Base-by-base conservation (phyloP, 2,113 vertebrate species). In the Solea senegalensis region DNA sequence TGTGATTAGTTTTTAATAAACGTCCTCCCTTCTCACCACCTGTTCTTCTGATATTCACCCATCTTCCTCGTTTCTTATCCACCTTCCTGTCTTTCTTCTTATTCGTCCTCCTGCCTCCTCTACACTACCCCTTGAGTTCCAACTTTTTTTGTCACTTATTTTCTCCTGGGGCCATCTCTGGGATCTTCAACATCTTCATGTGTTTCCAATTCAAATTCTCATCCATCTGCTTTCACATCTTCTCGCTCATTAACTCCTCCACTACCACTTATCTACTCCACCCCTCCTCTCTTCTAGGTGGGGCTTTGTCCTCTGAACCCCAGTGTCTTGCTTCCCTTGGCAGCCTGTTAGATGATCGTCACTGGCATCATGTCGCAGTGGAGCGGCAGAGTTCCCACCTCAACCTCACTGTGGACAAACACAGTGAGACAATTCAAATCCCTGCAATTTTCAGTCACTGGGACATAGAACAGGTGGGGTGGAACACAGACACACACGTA, bases 281-380 rank as follows among this genome's bases (percentile, higher is more conserved):
- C 26, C 52, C 8, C 8, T 44, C 11, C 7, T 87, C 39, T 84
- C 84, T 76, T 70, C 40, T 87, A 96, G 95, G 93, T 81, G 86
- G 88, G 74, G 76, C 86, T 60, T 64, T 86, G 3, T 81, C 91
- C 34, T 62, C 90, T 12, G 92, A 90, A 53, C 74, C 82, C 34
- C 90, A 83, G 71, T 79, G 72, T 68, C 90, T 86, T 14, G 88
- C 94, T 51, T 94, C 92, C 0, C 85, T 97, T 66, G 96, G 96
- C 79, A 99, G 96, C 69, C 92, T 99, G 72, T 89, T 99, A 72
- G 97, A 99, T n/a, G 97, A 99, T 65, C 95, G 97, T 45, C 97
- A 98, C 8, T 99, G 97, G 97, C 97, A 99, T 84, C 93, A 87
- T 2, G 90, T 97, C 55, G 88, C 89, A 2, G 74, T 98, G 83